Evolutionary conservation across 2,797 vertebrate species (phyloP), one percentile per base, ranked within the genome.

Genomic region (Emydoidea blandingii): DNA sequence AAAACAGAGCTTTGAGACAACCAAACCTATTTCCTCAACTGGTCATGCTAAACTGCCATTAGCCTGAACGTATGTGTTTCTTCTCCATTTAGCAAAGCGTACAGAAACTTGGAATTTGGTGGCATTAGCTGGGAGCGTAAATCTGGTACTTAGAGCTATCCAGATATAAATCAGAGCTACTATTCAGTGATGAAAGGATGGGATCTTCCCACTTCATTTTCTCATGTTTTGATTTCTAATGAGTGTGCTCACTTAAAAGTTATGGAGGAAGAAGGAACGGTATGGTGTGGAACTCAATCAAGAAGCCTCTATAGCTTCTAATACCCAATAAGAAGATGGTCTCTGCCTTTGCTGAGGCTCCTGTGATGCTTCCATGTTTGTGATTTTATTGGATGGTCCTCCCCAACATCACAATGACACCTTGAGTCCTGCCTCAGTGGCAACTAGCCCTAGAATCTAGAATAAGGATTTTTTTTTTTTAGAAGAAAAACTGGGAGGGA

Each of bases 1-100:
- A 94, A 93, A 90, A 92, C 27, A 74, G 6, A 81, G 50, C 31
- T 88, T 81, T 82, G 25, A 53, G 74, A 90, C 57, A 93, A 41
- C 59, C 79, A 89, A 90, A 87, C 18, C 0, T 25, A 50, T 47
- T 56, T 88, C 23, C 34, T 89, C 80, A 79, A 59, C 86, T 0
- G 83, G 47, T 25, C 31, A 37, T 37, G 12, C 85, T 83, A 34
- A 82, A 57, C 57, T 85, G 41, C 53, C 79, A 92, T 53, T 89
- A 86, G n/a, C 56, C 83, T 85, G 31, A 91, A 57, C 54, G 89
- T 95, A 90, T 52, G 85, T 72, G 81, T 86, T 34, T 78, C 27
- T 76, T 47, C 47, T 76, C 25, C 25, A 72, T 54, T 90, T 34
- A 74, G 86, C 91, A 88, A 78, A 78, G 74, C 27, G 44, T 16